Conservation (phyloP, 2,888 invertebrate species). For the Tachina grossa region DNA sequence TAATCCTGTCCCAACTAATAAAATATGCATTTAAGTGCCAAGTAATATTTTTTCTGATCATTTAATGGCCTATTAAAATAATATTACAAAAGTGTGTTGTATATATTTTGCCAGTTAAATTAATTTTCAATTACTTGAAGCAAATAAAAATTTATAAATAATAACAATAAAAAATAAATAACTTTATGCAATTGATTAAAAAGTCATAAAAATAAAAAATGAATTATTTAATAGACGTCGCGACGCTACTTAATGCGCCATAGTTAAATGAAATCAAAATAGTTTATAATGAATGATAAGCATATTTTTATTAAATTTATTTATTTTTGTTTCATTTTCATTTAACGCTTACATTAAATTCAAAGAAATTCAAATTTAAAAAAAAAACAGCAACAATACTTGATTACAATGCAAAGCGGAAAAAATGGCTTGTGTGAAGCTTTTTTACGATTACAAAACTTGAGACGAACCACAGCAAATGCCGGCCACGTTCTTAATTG, state of each 20-base stretch:
- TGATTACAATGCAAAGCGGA: slow-evolving; percentile 51
- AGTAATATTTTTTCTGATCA: background rate
- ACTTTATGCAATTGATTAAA: slow-evolving; percentile 34
- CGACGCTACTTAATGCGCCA: slow-evolving; percentile 75
- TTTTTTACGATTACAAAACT: slow-evolving; percentile 31
- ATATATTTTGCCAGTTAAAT: slow-evolving; percentile 4
- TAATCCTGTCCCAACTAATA: background rate
- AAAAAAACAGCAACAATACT: slow-evolving; percentile 30
- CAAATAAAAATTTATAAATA: slow-evolving; percentile 20
- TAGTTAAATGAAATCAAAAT: slow-evolving; percentile 60
- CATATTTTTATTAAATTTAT: slow-evolving; percentile 26
- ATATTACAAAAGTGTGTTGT: background rate
- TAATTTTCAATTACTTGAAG: slow-evolving; percentile 33
- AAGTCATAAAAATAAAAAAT: slow-evolving; percentile 50
- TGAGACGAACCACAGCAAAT: slow-evolving; percentile 64
- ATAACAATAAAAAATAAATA: slow-evolving; percentile 16
- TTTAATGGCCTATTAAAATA: background rate
- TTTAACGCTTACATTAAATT: slow-evolving; percentile 44
- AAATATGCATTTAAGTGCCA: background rate
- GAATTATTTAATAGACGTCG: slow-evolving; percentile 78
- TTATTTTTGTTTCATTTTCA: slow-evolving; percentile 18
- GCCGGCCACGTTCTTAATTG: slow-evolving; percentile 80
- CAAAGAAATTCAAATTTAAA: slow-evolving; percentile 52
- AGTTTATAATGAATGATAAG: slow-evolving; percentile 51
- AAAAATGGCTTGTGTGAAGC: slow-evolving; percentile 17